Percentiles rank a stretch among this genome's conserved stretches.
Evolutionary conservation across 2,797 vertebrate species (phyloP).

Genomic region (Cottoperca gobio): DNA sequence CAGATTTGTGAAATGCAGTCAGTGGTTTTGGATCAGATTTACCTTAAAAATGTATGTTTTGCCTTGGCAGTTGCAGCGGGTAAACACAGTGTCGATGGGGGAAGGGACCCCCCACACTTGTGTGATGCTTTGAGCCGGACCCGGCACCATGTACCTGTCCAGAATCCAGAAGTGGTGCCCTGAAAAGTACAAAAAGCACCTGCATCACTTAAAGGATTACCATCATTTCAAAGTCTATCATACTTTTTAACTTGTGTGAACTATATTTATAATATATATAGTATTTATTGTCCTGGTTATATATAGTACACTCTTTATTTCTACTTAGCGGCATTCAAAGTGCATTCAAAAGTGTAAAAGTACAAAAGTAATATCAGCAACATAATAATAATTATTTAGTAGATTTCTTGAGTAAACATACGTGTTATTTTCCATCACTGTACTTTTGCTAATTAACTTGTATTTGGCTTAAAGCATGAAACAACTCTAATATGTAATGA

Average conservation of each 20-base stretch:
- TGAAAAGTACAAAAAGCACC: slow-evolving; percentile 55
- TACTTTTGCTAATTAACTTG: neutral
- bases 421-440: neutral
- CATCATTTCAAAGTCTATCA: neutral
- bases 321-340: no score
- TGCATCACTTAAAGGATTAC: neutral
- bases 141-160: slow-evolving; percentile 81
- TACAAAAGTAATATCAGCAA: neutral
- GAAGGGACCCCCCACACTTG: slow-evolving; percentile 94
- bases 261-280: no score
- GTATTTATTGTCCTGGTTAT: neutral
- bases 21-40: neutral
- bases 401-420: neutral
- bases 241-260: no score
- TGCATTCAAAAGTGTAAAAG: neutral
- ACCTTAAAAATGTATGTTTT: slow-evolving; percentile 98
- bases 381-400: no score
- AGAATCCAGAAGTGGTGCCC: slow-evolving; percentile 96
- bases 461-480: neutral
- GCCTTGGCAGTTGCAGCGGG: slow-evolving; percentile 95
- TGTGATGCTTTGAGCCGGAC: slow-evolving; percentile 86
- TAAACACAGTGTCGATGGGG: slow-evolving; percentile 94
- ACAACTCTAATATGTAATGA: neutral
- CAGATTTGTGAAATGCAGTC: neutral
- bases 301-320: neutral